phyloP scores from a whole-genome alignment of 2,888 invertebrate genomes.

The Leptopilina myrica region DNA sequence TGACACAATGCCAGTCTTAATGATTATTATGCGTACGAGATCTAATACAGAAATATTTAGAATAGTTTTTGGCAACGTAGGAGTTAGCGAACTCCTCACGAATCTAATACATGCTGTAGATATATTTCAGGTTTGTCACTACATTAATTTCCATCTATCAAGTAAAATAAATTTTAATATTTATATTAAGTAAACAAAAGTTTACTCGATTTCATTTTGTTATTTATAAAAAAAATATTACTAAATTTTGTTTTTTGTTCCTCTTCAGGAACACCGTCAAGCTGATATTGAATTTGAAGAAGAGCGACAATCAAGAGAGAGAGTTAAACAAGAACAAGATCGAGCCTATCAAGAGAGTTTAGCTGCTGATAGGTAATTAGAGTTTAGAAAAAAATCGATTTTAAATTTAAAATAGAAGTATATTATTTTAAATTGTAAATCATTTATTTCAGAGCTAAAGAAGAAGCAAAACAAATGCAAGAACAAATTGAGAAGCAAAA shows the following conservation, averaged over 20 bases:
- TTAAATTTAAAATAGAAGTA: no score
- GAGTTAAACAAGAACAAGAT: slow-evolving; percentile 95
- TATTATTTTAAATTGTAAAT: not conserved
- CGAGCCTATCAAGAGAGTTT: slow-evolving; percentile 94
- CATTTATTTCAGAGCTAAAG: slow-evolving; percentile 84
- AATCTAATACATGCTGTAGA: slow-evolving; percentile 92
- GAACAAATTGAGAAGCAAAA: slow-evolving; percentile 86
- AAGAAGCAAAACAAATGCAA: slow-evolving; percentile 88
- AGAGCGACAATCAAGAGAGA: slow-evolving; percentile 91
- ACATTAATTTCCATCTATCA: no score
- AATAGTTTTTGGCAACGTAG: slow-evolving; percentile 93
- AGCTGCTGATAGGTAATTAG: slow-evolving; percentile 85
- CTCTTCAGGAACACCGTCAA: slow-evolving; percentile 83
- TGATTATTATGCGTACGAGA: slow-evolving; percentile 92
- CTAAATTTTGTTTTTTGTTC: slow-evolving; percentile 5
- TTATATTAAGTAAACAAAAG: no score
- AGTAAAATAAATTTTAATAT: not conserved
- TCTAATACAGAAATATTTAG: slow-evolving; percentile 94
- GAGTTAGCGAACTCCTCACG: slow-evolving; percentile 92
- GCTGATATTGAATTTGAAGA: slow-evolving; percentile 89
- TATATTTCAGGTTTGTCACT: slow-evolving; percentile 80
- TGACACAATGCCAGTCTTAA: slow-evolving; percentile 91
- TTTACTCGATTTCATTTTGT: not conserved
- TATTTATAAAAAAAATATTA: slow-evolving; percentile 6
- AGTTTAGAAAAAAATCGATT: no score